A percentile compares a stretch with the other conserved stretches of the same genome.
These are phyloP conservation scores for Diogma glabrata DNA, from an alignment of 2,888 invertebrate species.

Conservation along the genomic window DNA sequence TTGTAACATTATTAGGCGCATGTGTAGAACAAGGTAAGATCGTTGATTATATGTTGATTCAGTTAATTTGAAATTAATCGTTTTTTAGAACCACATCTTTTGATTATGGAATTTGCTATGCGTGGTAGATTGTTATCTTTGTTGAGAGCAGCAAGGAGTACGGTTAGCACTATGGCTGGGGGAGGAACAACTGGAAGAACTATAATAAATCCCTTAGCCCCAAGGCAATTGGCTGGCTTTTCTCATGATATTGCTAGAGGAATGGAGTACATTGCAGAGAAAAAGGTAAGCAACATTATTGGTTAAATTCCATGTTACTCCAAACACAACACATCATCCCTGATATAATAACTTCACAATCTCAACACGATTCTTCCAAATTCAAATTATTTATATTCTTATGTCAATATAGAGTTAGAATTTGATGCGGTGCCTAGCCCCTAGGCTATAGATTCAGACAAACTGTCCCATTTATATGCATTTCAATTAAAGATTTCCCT, in stretches of 20 bases:
- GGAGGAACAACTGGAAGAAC: constrained; percentile 32
- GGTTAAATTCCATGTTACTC: too few species aligned
- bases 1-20: constrained; percentile 68
- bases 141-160: constrained; percentile 45
- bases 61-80: constrained; percentile 5
- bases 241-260: constrained; percentile 73
- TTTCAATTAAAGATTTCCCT: too few species aligned
- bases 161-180: constrained; percentile 24
- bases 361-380: too few species aligned
- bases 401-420: too few species aligned
- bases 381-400: too few species aligned
- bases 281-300: constrained; percentile 54
- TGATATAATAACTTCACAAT: too few species aligned
- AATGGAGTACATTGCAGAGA: constrained; percentile 72
- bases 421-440: too few species aligned
- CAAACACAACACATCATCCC: too few species aligned
- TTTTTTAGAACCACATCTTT: constrained; percentile 62
- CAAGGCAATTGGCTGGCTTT: constrained; percentile 62
- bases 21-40: constrained; percentile 66
- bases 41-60: neutral
- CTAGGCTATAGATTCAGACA: too few species aligned
- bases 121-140: constrained; percentile 69
- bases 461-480: too few species aligned
- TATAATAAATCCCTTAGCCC: constrained; percentile 31
- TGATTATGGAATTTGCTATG: constrained; percentile 80